Percentiles rank a stretch among this genome's conserved stretches.
Conservation (phyloP, 2,888 invertebrate species). For the Campaea margaritaria region DNA sequence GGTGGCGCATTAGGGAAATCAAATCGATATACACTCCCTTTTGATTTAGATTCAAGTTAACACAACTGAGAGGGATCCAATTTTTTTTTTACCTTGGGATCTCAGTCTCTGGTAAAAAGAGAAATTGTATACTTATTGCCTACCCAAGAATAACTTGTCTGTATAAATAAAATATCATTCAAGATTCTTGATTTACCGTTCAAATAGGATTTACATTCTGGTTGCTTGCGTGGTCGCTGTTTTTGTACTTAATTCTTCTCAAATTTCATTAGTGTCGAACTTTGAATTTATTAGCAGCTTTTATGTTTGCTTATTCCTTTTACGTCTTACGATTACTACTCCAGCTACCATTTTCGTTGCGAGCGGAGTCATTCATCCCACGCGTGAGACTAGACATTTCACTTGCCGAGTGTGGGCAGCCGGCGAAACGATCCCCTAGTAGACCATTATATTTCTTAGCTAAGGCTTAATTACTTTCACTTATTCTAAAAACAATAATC, state of each 20-base stretch:
- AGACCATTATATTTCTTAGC: slow-evolving; percentile 3
- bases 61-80: slow-evolving; percentile 27
- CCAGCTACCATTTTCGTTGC: slow-evolving; percentile 40
- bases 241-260: slow-evolving; percentile 16
- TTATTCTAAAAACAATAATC: slow-evolving; percentile 16
- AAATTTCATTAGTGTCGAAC: slow-evolving; percentile 13
- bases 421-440: slow-evolving; percentile 35
- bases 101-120: slow-evolving; percentile 6
- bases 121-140: background rate
- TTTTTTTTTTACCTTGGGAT: slow-evolving; percentile 19
- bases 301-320: slow-evolving; percentile 37
- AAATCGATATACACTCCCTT: slow-evolving; percentile 29
- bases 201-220: too few species aligned
- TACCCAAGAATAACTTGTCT: background rate
- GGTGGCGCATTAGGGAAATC: slow-evolving; percentile 12
- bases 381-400: slow-evolving; percentile 48
- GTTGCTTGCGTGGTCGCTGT: slow-evolving; percentile 1
- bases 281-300: slow-evolving; percentile 25
- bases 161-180: background rate
- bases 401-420: slow-evolving; percentile 44
- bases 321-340: slow-evolving; percentile 40
- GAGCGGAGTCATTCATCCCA: slow-evolving; percentile 46
- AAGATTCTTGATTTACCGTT: slow-evolving; percentile 6
- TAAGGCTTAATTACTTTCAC: slow-evolving; percentile 13
- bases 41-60: slow-evolving; percentile 33